Base-by-base conservation (phyloP, 1,140 invertebrate genomes). In the Arion vulgaris region DNA sequence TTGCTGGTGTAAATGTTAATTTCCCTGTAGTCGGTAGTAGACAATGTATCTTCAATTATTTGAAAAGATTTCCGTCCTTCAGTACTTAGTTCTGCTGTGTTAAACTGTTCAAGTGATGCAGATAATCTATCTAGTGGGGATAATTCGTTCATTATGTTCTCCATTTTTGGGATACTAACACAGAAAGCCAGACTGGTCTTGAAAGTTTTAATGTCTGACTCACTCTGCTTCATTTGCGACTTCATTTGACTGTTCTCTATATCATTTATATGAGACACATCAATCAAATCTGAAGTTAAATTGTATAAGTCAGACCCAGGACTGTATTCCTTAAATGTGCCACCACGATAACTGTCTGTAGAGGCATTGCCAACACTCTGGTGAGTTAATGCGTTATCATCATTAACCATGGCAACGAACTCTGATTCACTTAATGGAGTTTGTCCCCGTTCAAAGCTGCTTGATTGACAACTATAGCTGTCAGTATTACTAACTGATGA, bases 401-500 rank as follows among this genome's bases (percentile, higher is more conserved):
- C 53, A 11, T 57, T 2, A 4, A 1, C 26, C 53, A 66, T 57
- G 49, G n/a, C 17, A 0, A 53, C n/a, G 0, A 39, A 73, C 1
- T 78, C 75, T 32, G 39, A 53, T 62, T 83, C 81, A 45, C 81
- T 83, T 34, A 79, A 26, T 36, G 32, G 81, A 23, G 71, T 73
- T 15, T 82, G 73, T n/a, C 45, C 72, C 17, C 72, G 7, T 15
- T n/a, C 41, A 26, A 9, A 74, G 72, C 72, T 49, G 57, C 49
- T 78, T 7, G 39, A 69, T 36, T 13, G 34, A 39, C 28, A 32
- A 28, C 66, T 75, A 45, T 38, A 36, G 66, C 81, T 82, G 0
- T 83, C 81, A 1, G 66, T 26, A 23, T 74, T 78, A 34, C 75
- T 83, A 28, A 78, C 39, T 38, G 81, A 78, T 32, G 81, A 78